Evolutionary conservation across 2,888 invertebrate genomes (phyloP).

Genomic region (Mesorhabditis belari): DNA sequence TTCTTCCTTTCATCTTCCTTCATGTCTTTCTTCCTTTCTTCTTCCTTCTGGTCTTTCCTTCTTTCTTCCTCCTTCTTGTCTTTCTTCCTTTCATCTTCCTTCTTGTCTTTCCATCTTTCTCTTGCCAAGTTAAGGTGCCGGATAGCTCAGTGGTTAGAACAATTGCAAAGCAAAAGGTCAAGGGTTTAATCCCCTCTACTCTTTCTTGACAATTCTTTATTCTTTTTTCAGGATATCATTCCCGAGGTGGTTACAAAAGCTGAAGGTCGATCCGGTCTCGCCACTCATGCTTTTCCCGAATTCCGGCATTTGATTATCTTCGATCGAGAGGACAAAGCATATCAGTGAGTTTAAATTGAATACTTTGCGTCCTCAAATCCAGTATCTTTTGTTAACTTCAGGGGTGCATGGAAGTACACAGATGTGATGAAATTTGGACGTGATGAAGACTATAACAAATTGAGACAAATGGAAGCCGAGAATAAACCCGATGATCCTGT

Average conservation of each 20-base stretch:
- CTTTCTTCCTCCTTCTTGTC: no score
- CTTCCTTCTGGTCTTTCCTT: no score
- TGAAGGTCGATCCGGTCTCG: conserved; percentile 35
- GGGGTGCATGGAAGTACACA: conserved; percentile 57
- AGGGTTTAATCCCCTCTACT: no score
- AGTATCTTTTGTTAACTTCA: conserved; percentile 32
- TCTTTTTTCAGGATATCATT: conserved; percentile 33
- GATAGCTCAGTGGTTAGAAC: no score
- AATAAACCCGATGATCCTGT: conserved; percentile 63
- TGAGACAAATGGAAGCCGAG: conserved; percentile 58
- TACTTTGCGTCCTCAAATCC: background rate
- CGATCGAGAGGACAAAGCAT: conserved; percentile 49
- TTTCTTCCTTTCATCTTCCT: no score
- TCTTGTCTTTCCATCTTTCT: no score
- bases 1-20: no score
- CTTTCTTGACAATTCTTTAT: background rate
- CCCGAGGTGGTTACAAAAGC: conserved; percentile 39
- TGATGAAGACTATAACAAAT: conserved; percentile 46
- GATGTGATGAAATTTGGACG: conserved; percentile 57
- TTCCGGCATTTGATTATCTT: conserved; percentile 63
- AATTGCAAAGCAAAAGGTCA: no score
- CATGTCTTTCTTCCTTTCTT: no score
- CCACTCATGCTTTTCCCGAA: conserved; percentile 34
- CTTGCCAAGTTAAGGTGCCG: no score
- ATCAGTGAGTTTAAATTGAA: conserved; percentile 31